Percentiles rank a stretch among this genome's conserved stretches.
These are phyloP conservation scores for Columbina picui DNA, from an alignment of 2,113 vertebrate genomes.

Conservation along the genomic window DNA sequence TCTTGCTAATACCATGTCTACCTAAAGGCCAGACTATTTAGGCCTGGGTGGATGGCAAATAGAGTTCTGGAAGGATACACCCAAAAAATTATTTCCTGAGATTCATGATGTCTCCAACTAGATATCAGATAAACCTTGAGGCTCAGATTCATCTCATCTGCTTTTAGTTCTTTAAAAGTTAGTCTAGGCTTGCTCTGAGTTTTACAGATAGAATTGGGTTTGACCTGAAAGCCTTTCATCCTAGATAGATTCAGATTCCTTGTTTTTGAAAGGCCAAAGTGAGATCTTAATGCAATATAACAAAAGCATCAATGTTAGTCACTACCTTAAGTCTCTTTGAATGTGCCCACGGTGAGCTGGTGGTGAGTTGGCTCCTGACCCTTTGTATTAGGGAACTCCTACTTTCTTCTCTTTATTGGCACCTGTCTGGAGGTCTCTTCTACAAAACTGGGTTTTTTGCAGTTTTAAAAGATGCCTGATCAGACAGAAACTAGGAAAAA, in stretches of 20 bases:
- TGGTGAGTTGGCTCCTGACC: background rate
- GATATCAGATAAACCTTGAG: background rate
- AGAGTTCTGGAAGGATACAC: background rate
- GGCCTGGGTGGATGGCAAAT: background rate
- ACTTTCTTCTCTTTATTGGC: background rate
- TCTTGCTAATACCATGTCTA: no score
- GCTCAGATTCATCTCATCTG: background rate
- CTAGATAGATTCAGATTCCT: background rate
- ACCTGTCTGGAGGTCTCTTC: background rate
- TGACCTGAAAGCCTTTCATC: background rate
- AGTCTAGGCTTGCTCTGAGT: background rate
- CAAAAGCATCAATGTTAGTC: background rate
- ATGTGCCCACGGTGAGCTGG: accelerated
- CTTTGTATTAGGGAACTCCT: accelerated
- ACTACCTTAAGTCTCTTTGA: background rate
- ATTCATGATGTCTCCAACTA: background rate
- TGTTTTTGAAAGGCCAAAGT: background rate
- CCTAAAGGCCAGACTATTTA: background rate
- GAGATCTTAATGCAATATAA: background rate
- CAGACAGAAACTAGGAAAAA: background rate
- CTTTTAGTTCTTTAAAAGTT: background rate
- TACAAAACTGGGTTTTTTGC: accelerated
- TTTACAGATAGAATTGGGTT: background rate
- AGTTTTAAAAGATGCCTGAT: background rate
- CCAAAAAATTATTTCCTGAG: background rate